Conservation (phyloP, 1,140 invertebrate species). For the Drosophila lacteicornis region DNA sequence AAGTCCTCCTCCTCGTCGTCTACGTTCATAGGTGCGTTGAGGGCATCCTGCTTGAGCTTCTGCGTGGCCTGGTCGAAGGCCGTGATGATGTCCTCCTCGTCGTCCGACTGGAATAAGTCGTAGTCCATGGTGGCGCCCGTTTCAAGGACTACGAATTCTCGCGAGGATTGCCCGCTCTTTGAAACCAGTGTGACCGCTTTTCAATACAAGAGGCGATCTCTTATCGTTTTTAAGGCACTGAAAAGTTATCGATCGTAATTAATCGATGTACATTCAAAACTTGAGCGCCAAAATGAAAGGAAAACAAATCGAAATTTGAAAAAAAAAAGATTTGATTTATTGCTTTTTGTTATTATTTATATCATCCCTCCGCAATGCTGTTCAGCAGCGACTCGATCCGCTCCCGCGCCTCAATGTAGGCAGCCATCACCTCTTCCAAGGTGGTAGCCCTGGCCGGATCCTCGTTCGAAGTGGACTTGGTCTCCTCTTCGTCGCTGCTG, state of each 20-base stretch:
- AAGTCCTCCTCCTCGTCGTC: slow-evolving; percentile 19
- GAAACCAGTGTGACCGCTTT: not conserved
- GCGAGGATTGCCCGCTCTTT: slow-evolving; percentile 13
- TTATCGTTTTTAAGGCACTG: too few species aligned
- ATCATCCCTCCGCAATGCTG: not conserved
- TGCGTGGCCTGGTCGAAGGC: slow-evolving; percentile 66
- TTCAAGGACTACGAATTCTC: not conserved
- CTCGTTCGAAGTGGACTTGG: not conserved
- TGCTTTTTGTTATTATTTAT: not conserved
- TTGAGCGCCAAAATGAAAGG: not conserved
- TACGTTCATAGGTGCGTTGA: not conserved
- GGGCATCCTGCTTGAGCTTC: slow-evolving; percentile 14
- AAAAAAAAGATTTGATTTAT: not conserved
- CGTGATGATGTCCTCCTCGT: slow-evolving; percentile 76
- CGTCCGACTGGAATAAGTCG: slow-evolving; percentile 80
- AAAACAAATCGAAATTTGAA: not conserved
- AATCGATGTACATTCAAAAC: not conserved
- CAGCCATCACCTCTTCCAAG: slow-evolving; percentile 59
- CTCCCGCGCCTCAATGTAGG: slow-evolving; percentile 56
- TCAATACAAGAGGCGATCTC: too few species aligned
- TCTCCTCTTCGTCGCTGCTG: not conserved
- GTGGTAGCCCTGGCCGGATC: slow-evolving; percentile 21
- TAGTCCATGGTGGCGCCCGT: slow-evolving; percentile 67
- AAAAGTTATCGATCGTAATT: too few species aligned
- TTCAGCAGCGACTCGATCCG: slow-evolving; percentile 52